phyloP scores from a whole-genome alignment of 2,888 invertebrate genomes.

The Sarcophaga carnaria region DNA sequence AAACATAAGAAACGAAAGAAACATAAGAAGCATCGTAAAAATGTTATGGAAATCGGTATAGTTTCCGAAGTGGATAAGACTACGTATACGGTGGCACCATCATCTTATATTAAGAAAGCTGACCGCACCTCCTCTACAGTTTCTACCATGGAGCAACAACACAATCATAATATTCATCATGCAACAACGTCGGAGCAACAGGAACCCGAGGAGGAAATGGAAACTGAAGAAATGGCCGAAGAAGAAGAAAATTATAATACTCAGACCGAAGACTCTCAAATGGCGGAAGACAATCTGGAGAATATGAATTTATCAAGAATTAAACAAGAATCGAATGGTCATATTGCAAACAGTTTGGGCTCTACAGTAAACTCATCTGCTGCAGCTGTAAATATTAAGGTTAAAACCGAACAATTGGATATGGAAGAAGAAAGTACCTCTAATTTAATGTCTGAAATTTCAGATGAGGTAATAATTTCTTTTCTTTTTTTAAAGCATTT shows the following conservation, averaged over 20 bases:
- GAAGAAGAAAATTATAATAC: constrained; percentile 44
- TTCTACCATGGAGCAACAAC: neutral
- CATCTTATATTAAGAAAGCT: constrained; percentile 55
- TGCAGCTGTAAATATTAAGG: constrained; percentile 63
- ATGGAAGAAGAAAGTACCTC: constrained; percentile 79
- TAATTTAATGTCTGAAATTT: constrained; percentile 79
- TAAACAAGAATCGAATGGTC: constrained; percentile 60
- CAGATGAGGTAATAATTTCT: constrained; percentile 76
- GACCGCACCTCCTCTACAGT: constrained; percentile 38
- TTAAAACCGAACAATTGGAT: constrained; percentile 77
- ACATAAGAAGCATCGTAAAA: constrained; percentile 86
- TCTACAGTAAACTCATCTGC: constrained; percentile 16
- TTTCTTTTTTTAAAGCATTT: too few species aligned
- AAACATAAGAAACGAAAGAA: constrained; percentile 92
- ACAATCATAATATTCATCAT: neutral
- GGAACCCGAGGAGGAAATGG: constrained; percentile 22
- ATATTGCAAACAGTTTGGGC: neutral
- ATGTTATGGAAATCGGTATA: constrained; percentile 75
- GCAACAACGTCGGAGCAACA: neutral
- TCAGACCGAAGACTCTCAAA: constrained; percentile 63
- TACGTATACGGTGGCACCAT: constrained; percentile 32
- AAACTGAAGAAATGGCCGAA: constrained; percentile 24
- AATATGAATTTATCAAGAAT: constrained; percentile 51
- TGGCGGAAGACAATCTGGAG: constrained; percentile 53
- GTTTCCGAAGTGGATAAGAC: constrained; percentile 62